These are phyloP conservation scores for Nysson spinosus DNA, from an alignment of 2,888 invertebrate species.

Conservation along the genomic window DNA sequence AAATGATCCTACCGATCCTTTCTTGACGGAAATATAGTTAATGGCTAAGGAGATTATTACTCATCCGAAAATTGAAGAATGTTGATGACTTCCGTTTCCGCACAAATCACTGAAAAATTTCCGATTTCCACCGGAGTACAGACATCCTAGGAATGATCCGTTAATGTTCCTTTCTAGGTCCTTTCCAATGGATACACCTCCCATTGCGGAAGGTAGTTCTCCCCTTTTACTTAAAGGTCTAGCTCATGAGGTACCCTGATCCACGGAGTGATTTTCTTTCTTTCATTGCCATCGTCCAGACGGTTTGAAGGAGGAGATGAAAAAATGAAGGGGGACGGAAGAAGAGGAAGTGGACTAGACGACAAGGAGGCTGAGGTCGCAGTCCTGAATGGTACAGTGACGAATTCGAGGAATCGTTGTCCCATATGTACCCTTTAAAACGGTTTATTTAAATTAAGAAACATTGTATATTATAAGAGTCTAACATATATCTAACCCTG, in stretches of 20 bases:
- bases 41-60: slow-evolving; percentile 34
- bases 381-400: slow-evolving; percentile 41
- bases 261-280: slow-evolving; percentile 49
- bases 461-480: background rate
- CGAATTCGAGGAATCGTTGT: slow-evolving; percentile 30
- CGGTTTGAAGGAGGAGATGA: slow-evolving; percentile 48
- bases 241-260: slow-evolving; percentile 39
- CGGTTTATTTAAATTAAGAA: background rate
- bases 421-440: background rate
- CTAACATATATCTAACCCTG: no score
- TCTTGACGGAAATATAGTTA: slow-evolving; percentile 18
- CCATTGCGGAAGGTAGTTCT: slow-evolving; percentile 37
- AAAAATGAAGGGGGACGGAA: slow-evolving; percentile 49
- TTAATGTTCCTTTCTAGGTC: slow-evolving; percentile 30
- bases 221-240: slow-evolving; percentile 17
- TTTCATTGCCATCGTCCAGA: slow-evolving; percentile 51
- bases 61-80: slow-evolving; percentile 28
- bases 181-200: slow-evolving; percentile 30
- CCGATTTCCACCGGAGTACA: background rate
- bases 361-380: slow-evolving; percentile 49
- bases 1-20: background rate
- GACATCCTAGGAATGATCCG: slow-evolving; percentile 13
- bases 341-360: slow-evolving; percentile 63
- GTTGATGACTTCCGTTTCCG: slow-evolving; percentile 54
- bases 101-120: slow-evolving; percentile 15